A percentile compares a stretch with the other conserved stretches of the same genome.
Conservation (phyloP, 1,140 invertebrate genomes). For the Meloidogyne chitwoodi region DNA sequence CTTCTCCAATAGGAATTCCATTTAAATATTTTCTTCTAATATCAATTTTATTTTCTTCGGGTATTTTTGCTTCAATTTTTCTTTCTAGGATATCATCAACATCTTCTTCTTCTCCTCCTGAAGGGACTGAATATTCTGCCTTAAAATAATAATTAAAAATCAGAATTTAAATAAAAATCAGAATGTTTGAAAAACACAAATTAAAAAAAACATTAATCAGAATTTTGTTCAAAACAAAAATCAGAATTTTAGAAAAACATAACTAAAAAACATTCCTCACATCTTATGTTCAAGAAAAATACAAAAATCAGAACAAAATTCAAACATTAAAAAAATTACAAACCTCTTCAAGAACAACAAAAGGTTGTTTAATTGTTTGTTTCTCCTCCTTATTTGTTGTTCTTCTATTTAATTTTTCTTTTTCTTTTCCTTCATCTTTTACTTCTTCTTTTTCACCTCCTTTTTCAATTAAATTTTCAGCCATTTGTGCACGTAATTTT, state of each 20-base stretch:
- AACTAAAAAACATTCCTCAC: no score
- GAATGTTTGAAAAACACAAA: no score
- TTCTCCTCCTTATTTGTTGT: not conserved
- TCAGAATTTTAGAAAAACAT: no score
- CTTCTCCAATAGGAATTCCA: not conserved
- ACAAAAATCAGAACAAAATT: no score
- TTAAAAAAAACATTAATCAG: no score
- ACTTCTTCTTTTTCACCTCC: not conserved
- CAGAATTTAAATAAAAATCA: no score
- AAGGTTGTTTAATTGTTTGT: not conserved
- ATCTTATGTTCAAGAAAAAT: no score
- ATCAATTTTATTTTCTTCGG: not conserved
- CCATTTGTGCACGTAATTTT: conserved; percentile 8
- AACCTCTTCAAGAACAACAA: not conserved
- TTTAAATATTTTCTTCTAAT: not conserved
- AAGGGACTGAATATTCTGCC: conserved; percentile 18
- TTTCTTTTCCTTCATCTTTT: not conserved
- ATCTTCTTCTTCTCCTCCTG: conserved; percentile 1
- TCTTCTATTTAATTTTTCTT: no score
- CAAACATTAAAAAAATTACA: not conserved
- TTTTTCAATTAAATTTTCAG: not conserved
- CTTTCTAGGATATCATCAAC: not conserved
- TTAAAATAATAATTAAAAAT: not conserved
- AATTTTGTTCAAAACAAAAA: no score
- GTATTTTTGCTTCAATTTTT: not conserved